Evolutionary conservation across 1,140 invertebrate genomes (phyloP).

Genomic region (Hylyphantes graminicola): DNA sequence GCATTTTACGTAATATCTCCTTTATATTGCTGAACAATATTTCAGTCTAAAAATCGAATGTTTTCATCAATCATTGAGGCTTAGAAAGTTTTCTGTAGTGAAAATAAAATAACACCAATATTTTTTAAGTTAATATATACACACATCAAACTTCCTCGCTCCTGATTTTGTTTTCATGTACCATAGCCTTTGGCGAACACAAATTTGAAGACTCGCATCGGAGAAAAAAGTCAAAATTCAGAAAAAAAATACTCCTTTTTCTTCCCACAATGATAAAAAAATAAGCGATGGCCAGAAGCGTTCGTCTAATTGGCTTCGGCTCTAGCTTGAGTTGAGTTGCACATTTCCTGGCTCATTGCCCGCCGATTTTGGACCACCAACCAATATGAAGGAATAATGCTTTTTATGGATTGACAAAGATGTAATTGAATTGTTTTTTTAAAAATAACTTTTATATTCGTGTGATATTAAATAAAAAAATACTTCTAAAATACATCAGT

Average conservation of each 20-base stretch:
- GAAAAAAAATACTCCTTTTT: constrained; percentile 17
- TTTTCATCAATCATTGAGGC: constrained; percentile 28
- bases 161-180: constrained; percentile 17
- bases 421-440: too few relatives aligned
- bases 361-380: constrained; percentile 6
- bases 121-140: too few relatives aligned
- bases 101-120: too few relatives aligned
- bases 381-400: too few relatives aligned
- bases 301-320: constrained; percentile 39
- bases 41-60: constrained; percentile 9
- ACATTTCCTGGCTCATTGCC: constrained; percentile 38
- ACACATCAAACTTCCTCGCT: not conserved
- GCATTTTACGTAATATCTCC: constrained; percentile 3
- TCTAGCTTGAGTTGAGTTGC: constrained; percentile 44
- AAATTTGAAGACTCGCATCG: not conserved
- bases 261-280: not conserved
- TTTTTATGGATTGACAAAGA: too few relatives aligned
- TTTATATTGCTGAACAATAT: not conserved
- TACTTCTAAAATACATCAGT: too few relatives aligned
- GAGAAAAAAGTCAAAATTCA: not conserved
- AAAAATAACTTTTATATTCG: too few relatives aligned
- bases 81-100: too few relatives aligned
- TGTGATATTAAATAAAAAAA: too few relatives aligned
- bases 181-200: constrained; percentile 2
- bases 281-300: constrained; percentile 21